A percentile compares a stretch with the other conserved stretches of the same genome.
phyloP scores from a whole-genome alignment of 2,113 vertebrate genomes.

The Origma solitaria region DNA sequence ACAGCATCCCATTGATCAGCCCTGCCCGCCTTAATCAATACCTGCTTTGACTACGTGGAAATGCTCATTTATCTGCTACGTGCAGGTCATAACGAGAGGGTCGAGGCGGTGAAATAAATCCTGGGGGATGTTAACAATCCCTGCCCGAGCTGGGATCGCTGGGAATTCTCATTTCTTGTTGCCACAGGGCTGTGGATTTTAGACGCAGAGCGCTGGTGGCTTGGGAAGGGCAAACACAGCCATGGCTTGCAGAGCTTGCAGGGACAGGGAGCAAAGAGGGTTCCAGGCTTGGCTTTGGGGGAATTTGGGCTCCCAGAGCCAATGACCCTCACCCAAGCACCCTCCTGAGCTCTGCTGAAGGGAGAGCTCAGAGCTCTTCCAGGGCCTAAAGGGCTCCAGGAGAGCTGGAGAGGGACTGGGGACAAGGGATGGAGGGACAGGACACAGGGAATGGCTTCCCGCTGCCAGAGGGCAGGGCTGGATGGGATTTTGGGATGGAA shows the following conservation, averaged over 20 bases:
- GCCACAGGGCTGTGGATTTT: neutral
- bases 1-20: neutral
- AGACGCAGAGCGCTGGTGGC: neutral
- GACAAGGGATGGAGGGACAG: neutral
- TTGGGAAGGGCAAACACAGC: neutral
- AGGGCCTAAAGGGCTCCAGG: rapidly evolving
- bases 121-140: neutral
- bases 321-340: neutral
- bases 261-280: neutral
- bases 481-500: neutral
- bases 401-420: neutral
- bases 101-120: neutral
- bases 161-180: neutral
- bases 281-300: neutral
- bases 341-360: neutral
- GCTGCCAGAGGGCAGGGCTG: rapidly evolving
- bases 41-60: neutral
- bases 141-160: rapidly evolving
- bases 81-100: neutral
- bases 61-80: neutral
- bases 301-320: neutral
- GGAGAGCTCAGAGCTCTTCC: rapidly evolving
- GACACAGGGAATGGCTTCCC: neutral
- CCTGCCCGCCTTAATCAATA: neutral
- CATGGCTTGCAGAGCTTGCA: rapidly evolving